Percentiles rank a stretch among this genome's conserved stretches.
phyloP scores from a whole-genome alignment of 1,140 invertebrate species.

The Brachystomella parvula region DNA sequence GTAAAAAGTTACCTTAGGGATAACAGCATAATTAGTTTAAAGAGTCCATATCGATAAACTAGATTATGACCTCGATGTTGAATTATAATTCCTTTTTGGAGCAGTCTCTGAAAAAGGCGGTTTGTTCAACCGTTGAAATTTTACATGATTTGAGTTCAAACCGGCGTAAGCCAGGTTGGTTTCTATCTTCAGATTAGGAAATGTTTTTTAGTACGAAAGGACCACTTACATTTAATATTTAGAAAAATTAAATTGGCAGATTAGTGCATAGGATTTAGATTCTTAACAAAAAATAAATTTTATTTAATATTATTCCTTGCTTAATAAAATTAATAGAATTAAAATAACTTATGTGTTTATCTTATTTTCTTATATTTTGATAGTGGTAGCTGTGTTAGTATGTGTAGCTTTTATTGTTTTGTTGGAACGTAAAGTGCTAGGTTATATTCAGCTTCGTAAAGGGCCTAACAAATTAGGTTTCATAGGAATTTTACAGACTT shows the following conservation, averaged over 20 bases:
- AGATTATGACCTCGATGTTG: slow-evolving; percentile 71
- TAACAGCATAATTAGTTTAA: slow-evolving; percentile 61
- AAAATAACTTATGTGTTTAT: slow-evolving; percentile 40
- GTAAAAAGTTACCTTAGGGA: slow-evolving; percentile 61
- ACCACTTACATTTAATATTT: slow-evolving; percentile 42
- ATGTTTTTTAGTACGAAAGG: slow-evolving; percentile 60
- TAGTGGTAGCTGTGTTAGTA: slow-evolving; percentile 51
- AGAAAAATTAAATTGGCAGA: slow-evolving; percentile 54
- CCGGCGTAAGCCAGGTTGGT: slow-evolving; percentile 64
- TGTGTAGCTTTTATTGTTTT: slow-evolving; percentile 58
- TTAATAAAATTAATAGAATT: background rate
- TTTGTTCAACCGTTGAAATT: slow-evolving; percentile 68
- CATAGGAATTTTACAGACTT: slow-evolving; percentile 55
- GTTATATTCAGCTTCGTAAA: slow-evolving; percentile 60
- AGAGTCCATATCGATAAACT: slow-evolving; percentile 55
- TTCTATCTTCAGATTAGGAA: slow-evolving; percentile 55
- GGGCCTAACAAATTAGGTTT: slow-evolving; percentile 48
- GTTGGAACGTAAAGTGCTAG: slow-evolving; percentile 58
- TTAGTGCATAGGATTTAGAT: slow-evolving; percentile 56
- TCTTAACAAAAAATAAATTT: slow-evolving; percentile 33
- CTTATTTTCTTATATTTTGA: slow-evolving; percentile 44
- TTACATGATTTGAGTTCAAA: slow-evolving; percentile 72
- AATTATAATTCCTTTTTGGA: slow-evolving; percentile 58
- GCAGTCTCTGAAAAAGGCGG: slow-evolving; percentile 53
- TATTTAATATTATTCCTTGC: too few relatives aligned